phyloP scores from a whole-genome alignment of 2,797 vertebrate species.

The Sebastes iracundus region DNA sequence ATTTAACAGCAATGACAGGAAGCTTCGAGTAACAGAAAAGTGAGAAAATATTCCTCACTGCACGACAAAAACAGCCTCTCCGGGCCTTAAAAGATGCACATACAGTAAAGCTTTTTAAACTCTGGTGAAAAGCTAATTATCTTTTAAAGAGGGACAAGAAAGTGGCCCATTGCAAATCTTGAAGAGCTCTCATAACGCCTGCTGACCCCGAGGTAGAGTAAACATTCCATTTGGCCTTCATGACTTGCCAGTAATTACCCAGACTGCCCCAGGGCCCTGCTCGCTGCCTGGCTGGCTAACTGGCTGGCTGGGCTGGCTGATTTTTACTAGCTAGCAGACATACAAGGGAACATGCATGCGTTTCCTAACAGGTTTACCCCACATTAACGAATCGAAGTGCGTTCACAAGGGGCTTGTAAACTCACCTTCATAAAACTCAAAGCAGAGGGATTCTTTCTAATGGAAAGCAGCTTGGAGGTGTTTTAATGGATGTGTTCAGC shows the following conservation, averaged over 20 bases:
- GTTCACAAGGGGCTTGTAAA: constrained; percentile 56
- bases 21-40: background rate
- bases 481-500: constrained; percentile 35
- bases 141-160: constrained; percentile 62
- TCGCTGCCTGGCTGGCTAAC: constrained; percentile 47
- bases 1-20: constrained; percentile 33
- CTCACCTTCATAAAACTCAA: constrained; percentile 44
- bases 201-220: constrained; percentile 80
- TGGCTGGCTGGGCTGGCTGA: constrained; percentile 40
- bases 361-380: constrained; percentile 65
- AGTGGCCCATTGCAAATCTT: constrained; percentile 72
- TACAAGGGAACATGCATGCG: constrained; percentile 61
- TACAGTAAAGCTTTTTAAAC: constrained; percentile 27
- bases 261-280: constrained; percentile 74
- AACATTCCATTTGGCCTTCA: constrained; percentile 85
- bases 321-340: constrained; percentile 72
- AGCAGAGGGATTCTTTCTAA: constrained; percentile 41
- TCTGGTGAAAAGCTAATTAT: constrained; percentile 55
- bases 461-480: constrained; percentile 31
- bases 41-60: background rate
- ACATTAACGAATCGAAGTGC: constrained; percentile 49
- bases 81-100: constrained; percentile 2
- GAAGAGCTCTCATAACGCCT: constrained; percentile 65
- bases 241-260: constrained; percentile 83
- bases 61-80: background rate